Evolutionary conservation across 2,113 vertebrate species (phyloP).

Genomic region (Rafetus swinhoei): DNA sequence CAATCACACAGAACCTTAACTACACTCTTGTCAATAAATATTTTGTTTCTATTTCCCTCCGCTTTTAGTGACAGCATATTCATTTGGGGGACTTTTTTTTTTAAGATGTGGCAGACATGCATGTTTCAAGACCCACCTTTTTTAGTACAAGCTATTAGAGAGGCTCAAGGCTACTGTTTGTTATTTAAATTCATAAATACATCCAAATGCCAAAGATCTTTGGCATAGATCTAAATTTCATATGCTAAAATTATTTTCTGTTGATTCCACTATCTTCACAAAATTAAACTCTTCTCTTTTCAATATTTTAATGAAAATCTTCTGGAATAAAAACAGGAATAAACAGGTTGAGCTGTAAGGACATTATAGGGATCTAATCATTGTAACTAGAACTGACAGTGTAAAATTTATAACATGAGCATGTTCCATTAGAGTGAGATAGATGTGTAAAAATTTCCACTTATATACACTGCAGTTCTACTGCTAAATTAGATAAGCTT

Average conservation of each 20-base stretch:
- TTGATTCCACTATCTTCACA: neutral
- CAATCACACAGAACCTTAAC: neutral
- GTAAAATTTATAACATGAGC: neutral
- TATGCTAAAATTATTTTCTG: slow-evolving; percentile 3
- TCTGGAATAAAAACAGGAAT: slow-evolving; percentile 17
- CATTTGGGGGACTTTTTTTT: neutral
- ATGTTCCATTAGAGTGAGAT: slow-evolving; percentile 40
- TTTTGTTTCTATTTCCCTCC: neutral
- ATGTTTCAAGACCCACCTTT: neutral
- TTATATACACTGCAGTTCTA: neutral
- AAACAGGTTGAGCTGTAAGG: neutral
- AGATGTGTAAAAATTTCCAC: neutral
- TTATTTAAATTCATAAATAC: neutral
- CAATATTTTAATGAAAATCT: neutral
- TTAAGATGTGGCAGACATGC: neutral
- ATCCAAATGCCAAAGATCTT: neutral
- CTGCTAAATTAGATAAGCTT: neutral
- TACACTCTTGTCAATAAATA: neutral
- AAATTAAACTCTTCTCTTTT: neutral
- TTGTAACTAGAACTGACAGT: neutral
- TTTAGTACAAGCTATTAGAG: neutral
- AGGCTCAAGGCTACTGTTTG: neutral
- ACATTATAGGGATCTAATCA: slow-evolving; percentile 8
- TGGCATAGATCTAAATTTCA: neutral
- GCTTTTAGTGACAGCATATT: neutral